A percentile compares a stretch with the other conserved stretches of the same genome.
These are phyloP conservation scores for Megaleporinus macrocephalus DNA, from an alignment of 2,113 vertebrate genomes.

Conservation along the genomic window DNA sequence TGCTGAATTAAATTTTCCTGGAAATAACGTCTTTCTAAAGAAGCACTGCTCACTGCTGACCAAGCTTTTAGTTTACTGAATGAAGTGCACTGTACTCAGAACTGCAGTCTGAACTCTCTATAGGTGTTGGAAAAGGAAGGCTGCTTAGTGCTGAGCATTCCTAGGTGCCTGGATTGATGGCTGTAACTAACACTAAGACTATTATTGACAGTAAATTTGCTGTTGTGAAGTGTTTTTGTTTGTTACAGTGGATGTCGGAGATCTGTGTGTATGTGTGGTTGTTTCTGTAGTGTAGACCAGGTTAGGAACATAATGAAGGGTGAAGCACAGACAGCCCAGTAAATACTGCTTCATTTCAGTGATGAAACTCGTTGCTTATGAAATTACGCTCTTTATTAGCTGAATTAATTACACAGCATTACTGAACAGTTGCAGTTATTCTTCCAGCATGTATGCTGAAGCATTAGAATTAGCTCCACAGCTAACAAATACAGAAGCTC, in stretches of 20 bases:
- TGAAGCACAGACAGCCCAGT: too few relatives aligned
- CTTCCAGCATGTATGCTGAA: too few relatives aligned
- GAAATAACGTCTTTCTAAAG: too few relatives aligned
- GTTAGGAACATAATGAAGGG: background rate
- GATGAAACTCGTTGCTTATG: too few relatives aligned
- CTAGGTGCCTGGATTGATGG: background rate
- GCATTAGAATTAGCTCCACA: too few relatives aligned
- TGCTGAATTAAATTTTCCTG: too few relatives aligned
- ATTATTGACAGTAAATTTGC: background rate
- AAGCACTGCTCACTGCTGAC: too few relatives aligned
- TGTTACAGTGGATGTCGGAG: background rate
- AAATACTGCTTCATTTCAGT: too few relatives aligned
- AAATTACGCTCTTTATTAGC: too few relatives aligned
- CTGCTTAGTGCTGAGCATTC: background rate
- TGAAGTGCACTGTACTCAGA: background rate
- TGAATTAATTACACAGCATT: too few relatives aligned
- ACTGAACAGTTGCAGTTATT: too few relatives aligned
- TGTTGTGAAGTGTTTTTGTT: background rate
- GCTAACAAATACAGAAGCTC: too few relatives aligned
- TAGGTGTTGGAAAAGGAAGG: background rate
- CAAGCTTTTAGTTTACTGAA: background rate
- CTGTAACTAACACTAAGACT: background rate
- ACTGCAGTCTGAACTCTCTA: background rate
- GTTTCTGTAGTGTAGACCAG: background rate
- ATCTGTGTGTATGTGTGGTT: background rate